These are phyloP conservation scores for Ispidina lecontei DNA, from an alignment of 2,797 vertebrate species.

Conservation along the genomic window DNA sequence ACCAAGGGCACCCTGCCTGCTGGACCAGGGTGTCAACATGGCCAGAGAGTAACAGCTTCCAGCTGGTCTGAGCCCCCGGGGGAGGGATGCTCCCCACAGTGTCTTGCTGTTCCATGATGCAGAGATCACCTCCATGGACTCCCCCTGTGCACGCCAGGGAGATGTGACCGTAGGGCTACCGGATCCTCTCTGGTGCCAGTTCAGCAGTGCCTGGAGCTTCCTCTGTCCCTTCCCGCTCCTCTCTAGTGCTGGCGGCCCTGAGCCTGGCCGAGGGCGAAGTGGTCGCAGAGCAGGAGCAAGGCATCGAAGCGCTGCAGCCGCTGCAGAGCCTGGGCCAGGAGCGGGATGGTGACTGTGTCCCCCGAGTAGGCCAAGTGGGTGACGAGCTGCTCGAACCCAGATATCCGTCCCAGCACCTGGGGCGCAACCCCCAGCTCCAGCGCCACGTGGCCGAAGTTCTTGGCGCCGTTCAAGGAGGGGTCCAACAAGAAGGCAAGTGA, in stretches of 20 bases:
- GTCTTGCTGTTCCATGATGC: background rate
- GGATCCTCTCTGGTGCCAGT: background rate
- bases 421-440: slow-evolving; percentile 44
- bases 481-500: slow-evolving; percentile 56
- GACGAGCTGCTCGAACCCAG: slow-evolving; percentile 58
- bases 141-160: background rate
- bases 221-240: fast-evolving
- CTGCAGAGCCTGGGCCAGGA: slow-evolving; percentile 54
- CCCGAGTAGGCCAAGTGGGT: background rate
- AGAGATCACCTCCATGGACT: background rate
- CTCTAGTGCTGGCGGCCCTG: background rate
- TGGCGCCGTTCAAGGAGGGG: slow-evolving; percentile 21
- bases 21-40: background rate
- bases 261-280: background rate
- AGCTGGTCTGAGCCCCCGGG: background rate
- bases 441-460: slow-evolving; percentile 61
- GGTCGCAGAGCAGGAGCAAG: slow-evolving; percentile 59
- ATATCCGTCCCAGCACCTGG: slow-evolving; percentile 7
- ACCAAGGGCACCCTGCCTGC: too few relatives aligned
- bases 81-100: fast-evolving
- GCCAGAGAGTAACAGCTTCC: background rate
- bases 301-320: slow-evolving; percentile 52
- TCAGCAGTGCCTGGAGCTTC: background rate
- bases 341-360: background rate
- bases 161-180: background rate